Conservation (phyloP, 2,888 invertebrate species). For the Himalopsyche anomala region DNA sequence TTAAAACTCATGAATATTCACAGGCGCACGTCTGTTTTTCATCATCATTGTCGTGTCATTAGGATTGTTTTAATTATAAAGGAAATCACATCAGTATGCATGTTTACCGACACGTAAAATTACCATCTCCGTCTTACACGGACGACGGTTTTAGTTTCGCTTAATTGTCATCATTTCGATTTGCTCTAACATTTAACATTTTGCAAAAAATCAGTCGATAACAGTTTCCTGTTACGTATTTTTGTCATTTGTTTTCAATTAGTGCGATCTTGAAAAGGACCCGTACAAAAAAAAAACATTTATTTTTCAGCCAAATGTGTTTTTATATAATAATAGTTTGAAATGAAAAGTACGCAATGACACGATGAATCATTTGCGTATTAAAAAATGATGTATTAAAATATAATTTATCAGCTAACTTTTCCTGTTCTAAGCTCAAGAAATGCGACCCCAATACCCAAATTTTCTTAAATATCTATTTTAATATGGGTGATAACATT, state of each 20-base stretch:
- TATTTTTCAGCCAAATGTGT: too few relatives aligned
- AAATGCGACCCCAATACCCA: too few relatives aligned
- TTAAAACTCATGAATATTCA: slow-evolving; percentile 18
- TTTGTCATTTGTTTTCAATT: slow-evolving; percentile 23
- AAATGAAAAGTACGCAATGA: too few relatives aligned
- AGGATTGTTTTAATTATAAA: slow-evolving; percentile 26
- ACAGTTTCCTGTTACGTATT: neutral
- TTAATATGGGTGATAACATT: too few relatives aligned
- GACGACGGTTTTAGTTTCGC: neutral
- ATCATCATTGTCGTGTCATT: slow-evolving; percentile 13
- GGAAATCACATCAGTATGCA: neutral
- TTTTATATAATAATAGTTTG: too few relatives aligned
- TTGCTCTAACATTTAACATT: neutral
- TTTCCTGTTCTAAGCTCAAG: too few relatives aligned
- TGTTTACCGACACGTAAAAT: slow-evolving; percentile 28
- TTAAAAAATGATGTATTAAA: too few relatives aligned
- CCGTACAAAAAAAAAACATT: neutral
- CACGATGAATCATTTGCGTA: too few relatives aligned
- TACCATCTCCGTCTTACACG: neutral
- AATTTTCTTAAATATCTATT: too few relatives aligned
- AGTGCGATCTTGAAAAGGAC: neutral
- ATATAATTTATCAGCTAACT: too few relatives aligned
- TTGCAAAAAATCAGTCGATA: neutral
- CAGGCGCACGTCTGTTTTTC: neutral
- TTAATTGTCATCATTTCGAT: slow-evolving; percentile 5